Evolutionary conservation across 1,140 invertebrate species (phyloP).

Genomic region (Cotesia typhae): DNA sequence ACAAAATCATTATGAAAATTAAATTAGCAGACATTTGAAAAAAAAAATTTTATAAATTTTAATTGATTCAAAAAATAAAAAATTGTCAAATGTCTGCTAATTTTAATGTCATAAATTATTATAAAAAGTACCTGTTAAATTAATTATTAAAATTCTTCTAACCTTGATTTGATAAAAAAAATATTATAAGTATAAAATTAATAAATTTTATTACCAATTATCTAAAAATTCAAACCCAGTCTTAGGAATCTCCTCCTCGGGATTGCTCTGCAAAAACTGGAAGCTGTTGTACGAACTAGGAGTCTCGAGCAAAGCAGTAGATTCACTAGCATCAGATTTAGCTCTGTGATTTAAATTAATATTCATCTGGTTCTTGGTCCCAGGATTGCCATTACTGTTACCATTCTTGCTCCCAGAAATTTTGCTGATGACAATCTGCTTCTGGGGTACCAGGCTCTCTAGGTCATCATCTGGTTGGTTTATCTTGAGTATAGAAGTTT

Average conservation of each 20-base stretch:
- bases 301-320: constrained; percentile 56
- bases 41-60: no score
- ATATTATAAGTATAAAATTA: no score
- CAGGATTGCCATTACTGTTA: constrained; percentile 35
- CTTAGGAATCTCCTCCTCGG: constrained; percentile 71
- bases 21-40: no score
- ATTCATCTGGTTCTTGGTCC: constrained; percentile 49
- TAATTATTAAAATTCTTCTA: no score
- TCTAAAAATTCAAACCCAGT: constrained; percentile 80
- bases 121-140: no score
- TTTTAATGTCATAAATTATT: no score
- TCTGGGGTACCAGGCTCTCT: constrained; percentile 52
- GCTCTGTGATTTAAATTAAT: constrained; percentile 49
- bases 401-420: constrained; percentile 39
- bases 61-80: no score
- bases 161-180: no score
- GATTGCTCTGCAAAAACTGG: constrained; percentile 55
- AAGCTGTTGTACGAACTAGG: constrained; percentile 57
- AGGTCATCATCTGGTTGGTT: constrained; percentile 54
- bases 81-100: no score
- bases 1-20: no score
- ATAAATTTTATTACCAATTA: constrained; percentile 68
- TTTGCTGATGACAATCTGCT: constrained; percentile 32
- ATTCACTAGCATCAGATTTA: constrained; percentile 59
- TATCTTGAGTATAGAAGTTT: constrained; percentile 59